These are phyloP conservation scores for Oryzias celebensis DNA, from an alignment of 2,113 vertebrate species.

Conservation along the genomic window DNA sequence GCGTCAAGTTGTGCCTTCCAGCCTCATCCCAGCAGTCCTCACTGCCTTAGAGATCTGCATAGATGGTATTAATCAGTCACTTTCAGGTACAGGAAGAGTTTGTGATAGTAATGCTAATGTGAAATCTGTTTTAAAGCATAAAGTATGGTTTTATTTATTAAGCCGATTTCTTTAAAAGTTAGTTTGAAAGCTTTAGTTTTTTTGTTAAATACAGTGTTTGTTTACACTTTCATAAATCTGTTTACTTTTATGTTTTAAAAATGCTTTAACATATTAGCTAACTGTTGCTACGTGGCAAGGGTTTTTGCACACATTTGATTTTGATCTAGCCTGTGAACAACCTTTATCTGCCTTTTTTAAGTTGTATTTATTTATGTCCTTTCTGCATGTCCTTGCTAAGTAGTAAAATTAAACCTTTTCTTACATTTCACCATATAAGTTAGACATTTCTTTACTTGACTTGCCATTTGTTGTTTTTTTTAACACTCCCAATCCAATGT, in stretches of 20 bases:
- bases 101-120: constrained; percentile 50
- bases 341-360: constrained; percentile 1
- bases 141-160: constrained; percentile 70
- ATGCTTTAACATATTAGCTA: constrained; percentile 34
- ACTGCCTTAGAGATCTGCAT: constrained; percentile 49
- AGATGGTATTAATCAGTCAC: constrained; percentile 27
- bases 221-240: constrained; percentile 35
- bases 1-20: constrained; percentile 57
- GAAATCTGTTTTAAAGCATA: constrained; percentile 51
- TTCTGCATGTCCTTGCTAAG: constrained; percentile 24
- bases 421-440: no score
- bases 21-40: constrained; percentile 3
- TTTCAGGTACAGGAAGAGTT: constrained; percentile 25
- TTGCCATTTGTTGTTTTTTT: no score
- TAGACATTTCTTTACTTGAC: no score
- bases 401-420: no score
- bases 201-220: constrained; percentile 21
- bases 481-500: no score
- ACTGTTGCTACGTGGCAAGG: constrained; percentile 38
- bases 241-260: constrained; percentile 5
- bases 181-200: constrained; percentile 15
- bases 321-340: constrained; percentile 55
- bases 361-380: constrained; percentile 32
- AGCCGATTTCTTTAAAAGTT: constrained; percentile 33
- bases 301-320: constrained; percentile 55